These are phyloP conservation scores for Leucophenga maculata DNA, from an alignment of 2,888 invertebrate genomes.

Conservation along the genomic window DNA sequence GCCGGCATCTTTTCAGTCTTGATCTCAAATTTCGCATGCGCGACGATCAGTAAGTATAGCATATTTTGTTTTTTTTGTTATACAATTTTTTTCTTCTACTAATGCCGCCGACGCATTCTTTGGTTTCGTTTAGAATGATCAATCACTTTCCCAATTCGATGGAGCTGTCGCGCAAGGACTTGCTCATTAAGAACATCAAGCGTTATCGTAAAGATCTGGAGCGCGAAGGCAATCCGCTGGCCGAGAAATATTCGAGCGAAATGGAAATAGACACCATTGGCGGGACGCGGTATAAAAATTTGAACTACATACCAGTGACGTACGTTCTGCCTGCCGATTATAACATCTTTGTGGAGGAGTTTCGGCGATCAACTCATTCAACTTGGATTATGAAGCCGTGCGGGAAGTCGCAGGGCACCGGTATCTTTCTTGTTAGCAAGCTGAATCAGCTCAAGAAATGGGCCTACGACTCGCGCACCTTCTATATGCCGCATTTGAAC, in stretches of 20 bases:
- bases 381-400: slow-evolving; percentile 99
- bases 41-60: slow-evolving; percentile 82
- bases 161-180: slow-evolving; percentile 94
- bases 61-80: background rate
- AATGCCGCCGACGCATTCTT: too few species aligned
- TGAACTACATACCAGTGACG: slow-evolving; percentile 94
- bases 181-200: slow-evolving; percentile 96
- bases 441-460: slow-evolving; percentile 92
- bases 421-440: slow-evolving; percentile 96
- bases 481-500: slow-evolving; percentile 84
- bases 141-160: slow-evolving; percentile 98
- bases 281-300: slow-evolving; percentile 84
- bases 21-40: slow-evolving; percentile 93
- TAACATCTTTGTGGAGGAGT: slow-evolving; percentile 97
- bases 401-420: slow-evolving; percentile 94
- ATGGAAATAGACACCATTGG: slow-evolving; percentile 72
- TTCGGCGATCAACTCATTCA: slow-evolving; percentile 92
- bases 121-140: slow-evolving; percentile 75
- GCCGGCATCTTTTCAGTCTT: slow-evolving; percentile 90
- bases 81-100: background rate
- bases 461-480: slow-evolving; percentile 87
- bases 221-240: slow-evolving; percentile 88
- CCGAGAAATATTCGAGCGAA: slow-evolving; percentile 76
- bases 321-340: slow-evolving; percentile 93
- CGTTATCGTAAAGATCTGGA: slow-evolving; percentile 93